These are phyloP conservation scores for Drosophila mimetica DNA, from an alignment of 2,888 invertebrate genomes.

Conservation along the genomic window DNA sequence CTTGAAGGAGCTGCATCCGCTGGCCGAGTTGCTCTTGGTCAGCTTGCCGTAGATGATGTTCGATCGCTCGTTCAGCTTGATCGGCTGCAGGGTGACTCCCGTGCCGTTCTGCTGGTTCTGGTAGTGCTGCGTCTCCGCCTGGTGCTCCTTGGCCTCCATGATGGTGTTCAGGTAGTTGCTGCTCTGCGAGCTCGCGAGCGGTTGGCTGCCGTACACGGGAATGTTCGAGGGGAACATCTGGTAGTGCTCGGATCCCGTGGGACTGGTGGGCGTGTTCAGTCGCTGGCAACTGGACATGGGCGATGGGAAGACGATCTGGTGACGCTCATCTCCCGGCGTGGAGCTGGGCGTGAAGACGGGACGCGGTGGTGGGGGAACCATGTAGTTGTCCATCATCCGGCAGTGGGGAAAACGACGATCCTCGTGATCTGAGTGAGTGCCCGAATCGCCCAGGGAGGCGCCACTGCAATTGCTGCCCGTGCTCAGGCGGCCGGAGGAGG, in stretches of 20 bases:
- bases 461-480: constrained; percentile 90
- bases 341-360: constrained; percentile 84
- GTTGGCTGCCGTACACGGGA: constrained; percentile 82
- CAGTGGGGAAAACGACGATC: constrained; percentile 86
- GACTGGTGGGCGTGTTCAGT: constrained; percentile 82
- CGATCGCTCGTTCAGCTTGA: constrained; percentile 83
- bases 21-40: constrained; percentile 75
- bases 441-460: constrained; percentile 92
- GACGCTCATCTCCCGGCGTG: constrained; percentile 83
- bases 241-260: constrained; percentile 82
- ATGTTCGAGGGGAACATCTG: constrained; percentile 84
- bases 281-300: constrained; percentile 81
- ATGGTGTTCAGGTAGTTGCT: constrained; percentile 83
- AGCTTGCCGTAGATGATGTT: constrained; percentile 83
- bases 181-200: constrained; percentile 74
- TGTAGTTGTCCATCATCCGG: constrained; percentile 86
- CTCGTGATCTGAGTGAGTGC: constrained; percentile 93
- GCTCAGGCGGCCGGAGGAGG: constrained; percentile 92
- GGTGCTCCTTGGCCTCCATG: constrained; percentile 83
- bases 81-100: constrained; percentile 82
- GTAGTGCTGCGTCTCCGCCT: constrained; percentile 67
- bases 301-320: constrained; percentile 82
- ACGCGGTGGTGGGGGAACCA: constrained; percentile 88
- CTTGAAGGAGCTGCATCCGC: constrained; percentile 82
- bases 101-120: constrained; percentile 59